Percentiles rank a stretch among this genome's conserved stretches.
Evolutionary conservation across 2,797 vertebrate species (phyloP).

Genomic region (Clarias fuscus): DNA sequence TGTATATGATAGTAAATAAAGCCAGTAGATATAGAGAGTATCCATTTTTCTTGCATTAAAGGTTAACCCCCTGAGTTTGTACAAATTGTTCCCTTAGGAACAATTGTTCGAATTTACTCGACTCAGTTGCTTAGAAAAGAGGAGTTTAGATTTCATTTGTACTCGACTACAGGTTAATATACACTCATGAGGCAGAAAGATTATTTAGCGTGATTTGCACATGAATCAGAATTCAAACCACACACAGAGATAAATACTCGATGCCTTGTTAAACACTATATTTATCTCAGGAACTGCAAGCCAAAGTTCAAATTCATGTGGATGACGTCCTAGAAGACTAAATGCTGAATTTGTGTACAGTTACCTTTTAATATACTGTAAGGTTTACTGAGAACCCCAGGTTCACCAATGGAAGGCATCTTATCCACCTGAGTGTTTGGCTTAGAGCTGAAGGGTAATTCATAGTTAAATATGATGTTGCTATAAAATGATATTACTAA

Average conservation of each 20-base stretch:
- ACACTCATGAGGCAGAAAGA: neutral
- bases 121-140: neutral
- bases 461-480: neutral
- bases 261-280: neutral
- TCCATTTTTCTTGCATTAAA: neutral
- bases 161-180: neutral
- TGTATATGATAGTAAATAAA: neutral
- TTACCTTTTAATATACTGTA: neutral
- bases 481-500: neutral
- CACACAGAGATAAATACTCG: neutral
- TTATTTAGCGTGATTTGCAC: neutral
- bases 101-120: neutral
- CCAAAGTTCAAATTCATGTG: too few species aligned
- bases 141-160: neutral
- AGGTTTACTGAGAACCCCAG: neutral
- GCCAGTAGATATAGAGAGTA: neutral
- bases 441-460: neutral
- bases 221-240: constrained; percentile 3
- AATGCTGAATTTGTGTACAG: neutral
- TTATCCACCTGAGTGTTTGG: neutral
- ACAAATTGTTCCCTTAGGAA: constrained; percentile 1
- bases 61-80: neutral
- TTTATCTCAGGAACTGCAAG: neutral
- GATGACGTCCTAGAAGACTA: neutral
- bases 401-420: neutral